Evolutionary conservation across 2,113 vertebrate genomes (phyloP).

Genomic region (Microtus montanus): DNA sequence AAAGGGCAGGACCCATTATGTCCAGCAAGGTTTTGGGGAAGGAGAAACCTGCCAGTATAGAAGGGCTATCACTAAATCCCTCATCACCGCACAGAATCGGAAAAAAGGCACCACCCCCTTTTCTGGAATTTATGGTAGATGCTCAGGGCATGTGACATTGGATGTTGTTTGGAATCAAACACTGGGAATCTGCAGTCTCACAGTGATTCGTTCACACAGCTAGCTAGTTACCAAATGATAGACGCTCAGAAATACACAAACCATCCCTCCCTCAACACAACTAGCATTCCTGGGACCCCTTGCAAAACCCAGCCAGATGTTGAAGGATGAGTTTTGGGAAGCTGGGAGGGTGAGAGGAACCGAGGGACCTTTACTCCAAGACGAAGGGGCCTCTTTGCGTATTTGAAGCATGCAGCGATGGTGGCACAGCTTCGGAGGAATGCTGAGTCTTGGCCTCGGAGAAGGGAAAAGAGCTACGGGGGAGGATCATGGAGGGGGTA

Average conservation of each 20-base stretch:
- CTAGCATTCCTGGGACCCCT: neutral
- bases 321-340: neutral
- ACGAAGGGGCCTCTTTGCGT: neutral
- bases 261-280: neutral
- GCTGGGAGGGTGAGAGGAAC: neutral
- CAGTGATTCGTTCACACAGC: slow-evolving; percentile 14
- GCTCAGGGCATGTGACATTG: neutral
- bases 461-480: neutral
- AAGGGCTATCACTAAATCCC: neutral
- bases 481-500: neutral
- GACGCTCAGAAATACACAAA: neutral
- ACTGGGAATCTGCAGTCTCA: neutral
- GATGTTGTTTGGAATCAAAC: slow-evolving; percentile 29
- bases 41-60: neutral
- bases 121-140: slow-evolving; percentile 28
- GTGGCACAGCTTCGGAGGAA: neutral
- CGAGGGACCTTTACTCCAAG: neutral
- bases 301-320: neutral
- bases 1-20: neutral
- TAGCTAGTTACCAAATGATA: neutral
- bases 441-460: neutral
- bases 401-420: neutral
- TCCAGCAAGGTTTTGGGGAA: neutral
- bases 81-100: neutral
- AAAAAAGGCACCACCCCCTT: neutral